A percentile compares a stretch with the other conserved stretches of the same genome.
These are phyloP conservation scores for Picathartes gymnocephalus DNA, from an alignment of 2,113 vertebrate genomes.

Conservation along the genomic window DNA sequence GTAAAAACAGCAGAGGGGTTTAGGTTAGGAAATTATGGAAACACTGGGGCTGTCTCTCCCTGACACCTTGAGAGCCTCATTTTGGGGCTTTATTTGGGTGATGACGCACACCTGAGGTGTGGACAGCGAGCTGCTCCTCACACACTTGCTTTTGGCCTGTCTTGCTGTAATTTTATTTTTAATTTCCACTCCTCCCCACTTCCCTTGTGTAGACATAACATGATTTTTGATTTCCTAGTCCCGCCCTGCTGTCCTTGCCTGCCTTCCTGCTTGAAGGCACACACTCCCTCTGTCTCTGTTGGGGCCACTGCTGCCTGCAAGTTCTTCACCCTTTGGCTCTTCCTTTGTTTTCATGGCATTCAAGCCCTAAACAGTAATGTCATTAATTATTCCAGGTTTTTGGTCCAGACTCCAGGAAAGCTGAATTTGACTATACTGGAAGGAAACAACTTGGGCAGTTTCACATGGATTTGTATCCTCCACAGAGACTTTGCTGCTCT, in stretches of 20 bases:
- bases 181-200: neutral
- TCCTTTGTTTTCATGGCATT: slow-evolving; percentile 7
- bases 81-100: neutral
- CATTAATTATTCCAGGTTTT: neutral
- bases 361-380: neutral
- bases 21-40: neutral
- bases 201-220: neutral
- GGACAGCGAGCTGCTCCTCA: neutral
- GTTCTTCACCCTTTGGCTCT: neutral
- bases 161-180: neutral
- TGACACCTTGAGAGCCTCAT: neutral
- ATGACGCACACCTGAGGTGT: neutral
- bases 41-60: neutral
- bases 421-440: neutral
- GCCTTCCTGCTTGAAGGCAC: neutral
- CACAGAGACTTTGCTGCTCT: neutral
- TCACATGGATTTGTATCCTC: neutral
- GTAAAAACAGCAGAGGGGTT: neutral
- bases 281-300: neutral
- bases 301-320: neutral
- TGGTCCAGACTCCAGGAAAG: slow-evolving; percentile 16
- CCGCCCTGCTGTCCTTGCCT: neutral
- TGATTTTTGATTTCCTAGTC: neutral
- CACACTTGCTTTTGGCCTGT: neutral
- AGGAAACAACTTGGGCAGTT: neutral